These are phyloP conservation scores for Gymnoscopelus braueri DNA, from an alignment of 2,797 vertebrate genomes.

Conservation along the genomic window DNA sequence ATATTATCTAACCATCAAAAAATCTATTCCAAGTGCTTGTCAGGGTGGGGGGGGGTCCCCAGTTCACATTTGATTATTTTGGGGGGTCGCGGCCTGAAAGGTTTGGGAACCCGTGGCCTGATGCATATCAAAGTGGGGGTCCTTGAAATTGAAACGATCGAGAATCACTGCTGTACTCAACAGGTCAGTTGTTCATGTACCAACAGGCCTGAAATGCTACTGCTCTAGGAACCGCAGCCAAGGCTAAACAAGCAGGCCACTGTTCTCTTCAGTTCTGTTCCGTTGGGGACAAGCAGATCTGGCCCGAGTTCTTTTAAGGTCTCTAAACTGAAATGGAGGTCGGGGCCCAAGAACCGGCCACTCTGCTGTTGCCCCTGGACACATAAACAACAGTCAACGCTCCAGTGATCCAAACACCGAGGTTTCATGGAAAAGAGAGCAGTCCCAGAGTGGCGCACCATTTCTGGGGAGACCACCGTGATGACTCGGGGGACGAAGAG, in stretches of 20 bases:
- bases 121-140: too few relatives aligned
- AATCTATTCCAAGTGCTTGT: too few relatives aligned
- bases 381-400: constrained; percentile 49
- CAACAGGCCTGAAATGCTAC: constrained; percentile 44
- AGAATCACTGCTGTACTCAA: constrained; percentile 6
- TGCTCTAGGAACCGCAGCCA: constrained; percentile 60
- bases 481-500: not conserved
- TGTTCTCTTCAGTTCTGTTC: constrained; percentile 67
- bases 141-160: too few relatives aligned
- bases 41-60: too few relatives aligned
- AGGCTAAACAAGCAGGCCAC: constrained; percentile 70
- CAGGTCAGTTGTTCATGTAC: constrained; percentile 50
- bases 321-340: constrained; percentile 59
- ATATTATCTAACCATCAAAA: too few relatives aligned
- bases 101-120: too few relatives aligned
- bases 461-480: constrained; percentile 34
- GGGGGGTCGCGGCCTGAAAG: too few relatives aligned
- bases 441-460: constrained; percentile 31
- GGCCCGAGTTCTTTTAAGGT: constrained; percentile 50
- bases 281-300: constrained; percentile 61
- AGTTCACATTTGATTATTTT: too few relatives aligned
- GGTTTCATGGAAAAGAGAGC: constrained; percentile 25
- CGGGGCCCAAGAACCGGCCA: constrained; percentile 71
- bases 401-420: constrained; percentile 41
- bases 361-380: constrained; percentile 46